Conservation (phyloP, 2,888 invertebrate genomes). For the Plagodis pulveraria region DNA sequence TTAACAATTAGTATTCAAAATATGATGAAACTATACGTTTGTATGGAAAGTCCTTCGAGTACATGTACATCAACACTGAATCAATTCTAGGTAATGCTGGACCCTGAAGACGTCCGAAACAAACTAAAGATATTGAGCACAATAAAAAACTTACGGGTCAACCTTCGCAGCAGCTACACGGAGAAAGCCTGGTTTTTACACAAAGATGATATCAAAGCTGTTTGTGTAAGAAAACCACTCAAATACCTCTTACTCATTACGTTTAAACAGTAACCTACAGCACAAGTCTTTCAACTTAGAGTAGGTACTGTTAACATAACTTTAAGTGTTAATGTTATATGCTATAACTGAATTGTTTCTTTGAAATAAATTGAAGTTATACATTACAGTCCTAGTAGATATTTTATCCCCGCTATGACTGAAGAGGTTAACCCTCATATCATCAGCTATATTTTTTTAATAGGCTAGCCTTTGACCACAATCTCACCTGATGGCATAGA, state of each 20-base stretch:
- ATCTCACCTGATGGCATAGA: no score
- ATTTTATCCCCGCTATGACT: no score
- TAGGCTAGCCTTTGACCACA: no score
- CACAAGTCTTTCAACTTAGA: no score
- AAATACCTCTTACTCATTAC: no score
- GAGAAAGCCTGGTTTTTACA: constrained; percentile 46
- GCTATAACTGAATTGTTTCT: no score
- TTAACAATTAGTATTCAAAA: background rate
- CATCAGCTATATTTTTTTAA: no score
- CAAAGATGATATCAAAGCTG: constrained; percentile 43
- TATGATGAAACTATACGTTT: background rate
- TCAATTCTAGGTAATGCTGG: constrained; percentile 41
- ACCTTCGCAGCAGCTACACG: constrained; percentile 37
- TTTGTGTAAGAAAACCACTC: constrained; percentile 41
- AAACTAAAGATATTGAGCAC: constrained; percentile 45
- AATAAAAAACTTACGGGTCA: constrained; percentile 49
- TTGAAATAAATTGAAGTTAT: no score
- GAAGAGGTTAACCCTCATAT: background rate
- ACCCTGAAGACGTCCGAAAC: constrained; percentile 25
- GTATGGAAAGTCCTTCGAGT: background rate
- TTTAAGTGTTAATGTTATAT: no score
- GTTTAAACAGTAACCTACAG: no score
- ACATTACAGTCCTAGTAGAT: no score
- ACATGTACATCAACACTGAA: background rate
- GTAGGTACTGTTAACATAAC: no score